phyloP scores from a whole-genome alignment of 2,113 vertebrate species.

The Paralichthys olivaceus region DNA sequence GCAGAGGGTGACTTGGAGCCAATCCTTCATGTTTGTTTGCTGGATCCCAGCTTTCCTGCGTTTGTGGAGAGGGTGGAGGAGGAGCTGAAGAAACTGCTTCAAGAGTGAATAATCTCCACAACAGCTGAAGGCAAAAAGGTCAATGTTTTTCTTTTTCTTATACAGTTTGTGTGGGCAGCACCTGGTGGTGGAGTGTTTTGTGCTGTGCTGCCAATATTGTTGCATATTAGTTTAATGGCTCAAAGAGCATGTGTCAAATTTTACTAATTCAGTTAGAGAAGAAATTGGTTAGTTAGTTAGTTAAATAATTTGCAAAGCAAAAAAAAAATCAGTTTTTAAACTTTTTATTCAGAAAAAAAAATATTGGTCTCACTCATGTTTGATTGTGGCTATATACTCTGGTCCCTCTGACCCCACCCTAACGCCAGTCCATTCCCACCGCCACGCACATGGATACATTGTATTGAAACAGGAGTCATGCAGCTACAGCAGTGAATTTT shows the following conservation, averaged over 20 bases:
- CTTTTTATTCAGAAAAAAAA: slow-evolving; percentile 92
- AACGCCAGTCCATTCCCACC: slow-evolving; percentile 87
- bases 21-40: slow-evolving; percentile 87
- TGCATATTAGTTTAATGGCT: slow-evolving; percentile 12
- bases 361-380: slow-evolving; percentile 92
- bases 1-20: slow-evolving; percentile 77
- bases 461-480: slow-evolving; percentile 93
- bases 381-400: slow-evolving; percentile 88
- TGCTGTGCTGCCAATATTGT: slow-evolving; percentile 26
- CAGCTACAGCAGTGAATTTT: slow-evolving; percentile 91
- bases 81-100: slow-evolving; percentile 84
- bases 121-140: slow-evolving; percentile 49
- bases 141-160: slow-evolving; percentile 26
- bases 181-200: slow-evolving; percentile 38
- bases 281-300: background rate
- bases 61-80: slow-evolving; percentile 92
- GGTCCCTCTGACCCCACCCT: slow-evolving; percentile 78
- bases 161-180: slow-evolving; percentile 51
- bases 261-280: too few relatives aligned
- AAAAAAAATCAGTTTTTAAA: slow-evolving; percentile 57
- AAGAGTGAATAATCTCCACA: slow-evolving; percentile 74
- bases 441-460: slow-evolving; percentile 90
- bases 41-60: slow-evolving; percentile 90
- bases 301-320: slow-evolving; percentile 18
- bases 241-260: background rate